A percentile compares a stretch with the other conserved stretches of the same genome.
Evolutionary conservation across 2,797 vertebrate genomes (phyloP).

Genomic region (Argentina silus): DNA sequence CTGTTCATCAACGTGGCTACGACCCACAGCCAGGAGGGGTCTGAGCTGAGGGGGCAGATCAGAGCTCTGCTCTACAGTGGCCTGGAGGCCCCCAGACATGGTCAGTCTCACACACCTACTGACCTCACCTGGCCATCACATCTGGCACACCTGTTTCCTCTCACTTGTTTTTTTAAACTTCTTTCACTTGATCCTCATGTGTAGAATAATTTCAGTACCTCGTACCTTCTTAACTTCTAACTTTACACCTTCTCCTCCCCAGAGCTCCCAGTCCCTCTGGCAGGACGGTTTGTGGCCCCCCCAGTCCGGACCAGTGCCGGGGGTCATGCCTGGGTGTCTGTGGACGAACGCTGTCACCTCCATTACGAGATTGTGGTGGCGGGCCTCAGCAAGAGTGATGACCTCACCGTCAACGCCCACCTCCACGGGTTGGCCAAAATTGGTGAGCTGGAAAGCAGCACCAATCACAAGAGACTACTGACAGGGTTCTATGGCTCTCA

Average conservation of each 20-base stretch:
- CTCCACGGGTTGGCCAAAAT: slow-evolving; percentile 91
- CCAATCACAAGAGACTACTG: slow-evolving; percentile 88
- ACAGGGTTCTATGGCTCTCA: slow-evolving; percentile 95
- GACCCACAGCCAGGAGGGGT: slow-evolving; percentile 84
- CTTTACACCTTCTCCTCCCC: background rate
- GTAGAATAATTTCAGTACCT: too few species aligned
- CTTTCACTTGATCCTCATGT: too few species aligned
- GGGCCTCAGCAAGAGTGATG: slow-evolving; percentile 85
- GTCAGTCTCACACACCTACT: slow-evolving; percentile 59
- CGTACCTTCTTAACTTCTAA: background rate
- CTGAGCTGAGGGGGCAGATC: slow-evolving; percentile 92
- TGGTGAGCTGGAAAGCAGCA: slow-evolving; percentile 81
- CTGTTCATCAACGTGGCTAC: slow-evolving; percentile 95
- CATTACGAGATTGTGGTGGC: slow-evolving; percentile 92
- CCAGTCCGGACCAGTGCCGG: slow-evolving; percentile 83
- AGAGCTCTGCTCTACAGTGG: slow-evolving; percentile 86
- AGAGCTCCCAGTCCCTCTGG: slow-evolving; percentile 86
- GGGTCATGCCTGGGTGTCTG: slow-evolving; percentile 91
- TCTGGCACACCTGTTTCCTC: too few species aligned
- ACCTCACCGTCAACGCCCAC: slow-evolving; percentile 85
- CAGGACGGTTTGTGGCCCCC: slow-evolving; percentile 87
- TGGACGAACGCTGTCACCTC: slow-evolving; percentile 93
- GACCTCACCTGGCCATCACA: background rate
- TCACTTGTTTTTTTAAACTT: too few species aligned
- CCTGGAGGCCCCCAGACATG: slow-evolving; percentile 80